These are phyloP conservation scores for Oriolus oriolus DNA, from an alignment of 2,113 vertebrate species.

Conservation along the genomic window DNA sequence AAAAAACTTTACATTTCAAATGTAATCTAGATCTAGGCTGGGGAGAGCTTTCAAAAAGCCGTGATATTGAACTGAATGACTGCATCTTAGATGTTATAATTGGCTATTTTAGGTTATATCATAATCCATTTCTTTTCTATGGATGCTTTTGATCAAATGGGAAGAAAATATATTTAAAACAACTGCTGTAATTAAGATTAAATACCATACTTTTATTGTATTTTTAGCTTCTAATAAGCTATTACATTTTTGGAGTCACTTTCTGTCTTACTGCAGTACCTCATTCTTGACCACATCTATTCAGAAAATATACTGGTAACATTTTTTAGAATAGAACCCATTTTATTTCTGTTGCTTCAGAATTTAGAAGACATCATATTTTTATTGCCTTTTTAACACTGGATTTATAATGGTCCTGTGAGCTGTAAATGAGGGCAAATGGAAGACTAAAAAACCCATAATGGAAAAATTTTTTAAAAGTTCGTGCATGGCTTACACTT, in stretches of 20 bases:
- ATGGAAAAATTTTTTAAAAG: background rate
- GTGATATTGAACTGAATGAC: background rate
- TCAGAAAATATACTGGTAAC: background rate
- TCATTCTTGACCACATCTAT: background rate
- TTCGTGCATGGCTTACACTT: background rate
- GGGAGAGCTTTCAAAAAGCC: background rate
- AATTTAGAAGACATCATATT: background rate
- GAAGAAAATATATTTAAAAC: background rate
- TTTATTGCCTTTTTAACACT: background rate
- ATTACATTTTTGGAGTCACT: background rate
- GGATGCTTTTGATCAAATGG: background rate
- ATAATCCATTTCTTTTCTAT: background rate
- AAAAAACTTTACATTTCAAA: conserved; percentile 63
- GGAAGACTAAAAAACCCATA: background rate
- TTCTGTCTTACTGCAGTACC: background rate
- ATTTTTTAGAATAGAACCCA: background rate
- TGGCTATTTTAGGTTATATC: background rate
- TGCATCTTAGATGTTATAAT: background rate
- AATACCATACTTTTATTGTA: background rate
- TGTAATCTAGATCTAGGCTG: conserved; percentile 34
- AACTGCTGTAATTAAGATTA: background rate
- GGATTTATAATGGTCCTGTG: background rate
- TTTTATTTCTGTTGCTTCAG: background rate
- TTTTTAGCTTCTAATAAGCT: background rate
- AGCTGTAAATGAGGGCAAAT: background rate